These are phyloP conservation scores for Pagetopsis macropterus DNA, from an alignment of 2,797 vertebrate species.

Conservation along the genomic window DNA sequence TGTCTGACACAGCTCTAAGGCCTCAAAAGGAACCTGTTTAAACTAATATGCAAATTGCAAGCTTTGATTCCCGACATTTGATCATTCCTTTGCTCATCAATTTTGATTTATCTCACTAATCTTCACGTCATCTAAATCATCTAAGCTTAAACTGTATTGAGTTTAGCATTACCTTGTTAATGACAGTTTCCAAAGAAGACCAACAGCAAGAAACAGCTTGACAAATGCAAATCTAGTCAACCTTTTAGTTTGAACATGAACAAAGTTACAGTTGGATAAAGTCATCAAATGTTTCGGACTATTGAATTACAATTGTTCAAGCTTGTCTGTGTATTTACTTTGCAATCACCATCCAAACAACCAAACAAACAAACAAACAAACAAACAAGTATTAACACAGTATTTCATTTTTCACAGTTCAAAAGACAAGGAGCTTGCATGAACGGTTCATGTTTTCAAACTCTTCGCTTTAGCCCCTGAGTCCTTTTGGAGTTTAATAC, in stretches of 20 bases:
- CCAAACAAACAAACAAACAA: no score
- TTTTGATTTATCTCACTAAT: neutral
- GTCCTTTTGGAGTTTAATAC: neutral
- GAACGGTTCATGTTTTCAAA: no score
- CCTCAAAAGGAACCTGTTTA: no score
- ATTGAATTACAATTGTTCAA: neutral
- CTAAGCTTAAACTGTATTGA: neutral
- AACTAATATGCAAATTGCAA: no score
- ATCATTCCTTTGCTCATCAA: neutral
- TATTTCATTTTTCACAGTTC: no score
- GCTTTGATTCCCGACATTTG: neutral
- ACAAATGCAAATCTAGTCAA: constrained; percentile 10
- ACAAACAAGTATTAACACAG: no score
- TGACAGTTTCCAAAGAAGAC: neutral
- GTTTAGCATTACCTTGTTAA: constrained; percentile 1
- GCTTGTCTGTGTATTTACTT: neutral
- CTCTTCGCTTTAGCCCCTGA: no score
- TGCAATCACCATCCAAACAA: no score
- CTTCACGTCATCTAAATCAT: neutral
- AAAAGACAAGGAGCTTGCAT: neutral
- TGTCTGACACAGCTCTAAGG: neutral
- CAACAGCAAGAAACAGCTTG: neutral
- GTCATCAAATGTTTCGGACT: neutral
- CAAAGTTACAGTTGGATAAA: neutral
- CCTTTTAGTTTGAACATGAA: neutral